Evolutionary conservation across 1,140 invertebrate species (phyloP), one percentile per base, ranked within the genome.

Genomic region (Caerostris darwini): DNA sequence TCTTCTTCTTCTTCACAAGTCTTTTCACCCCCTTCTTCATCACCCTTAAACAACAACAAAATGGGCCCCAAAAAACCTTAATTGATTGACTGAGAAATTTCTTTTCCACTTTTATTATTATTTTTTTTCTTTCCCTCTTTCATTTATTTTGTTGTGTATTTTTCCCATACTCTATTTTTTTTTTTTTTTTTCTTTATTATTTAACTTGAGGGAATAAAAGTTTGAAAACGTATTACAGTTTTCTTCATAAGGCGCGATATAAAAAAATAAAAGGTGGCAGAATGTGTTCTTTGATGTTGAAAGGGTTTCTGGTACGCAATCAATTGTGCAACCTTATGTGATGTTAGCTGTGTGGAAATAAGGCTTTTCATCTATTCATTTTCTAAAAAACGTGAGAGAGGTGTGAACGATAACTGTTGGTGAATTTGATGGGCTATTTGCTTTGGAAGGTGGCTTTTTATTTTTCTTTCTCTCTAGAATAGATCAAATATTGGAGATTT

Each of bases 161-260:
- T n/a, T 34, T 7, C 14, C 19, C 71, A 53, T 0, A 6, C 71
- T 7, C 34, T 34, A 34, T 34, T 34, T 34, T 1, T 34, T 34
- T 34, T 34, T 34, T 77, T 85, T 57, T 64, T 88, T 67, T 50
- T 88, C 34, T 64, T 17, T 57, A 57, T 58, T 58, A 85, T 34
- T 83, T 54, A 67, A 5, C 59, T 12, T 53, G 53, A 82, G 5
- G 56, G 71, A 91, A 91, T 91, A 91, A 91, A 91, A 91, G 71
- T 91, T 91, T 91, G 56, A 91, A 91, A 91, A 91, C 90, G 71
- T 91, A 91, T 91, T 91, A 81, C 83, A 56, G 83, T 85, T 85
- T 85, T 56, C 56, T 85, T 85, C 83, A 77, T 77, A 77, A 77
- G 71, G 10, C 34, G 7, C 53, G 89, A 64, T 91, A 77, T 81